These are phyloP conservation scores for Bovichtus diacanthus DNA, from an alignment of 2,797 vertebrate species.

Conservation along the genomic window DNA sequence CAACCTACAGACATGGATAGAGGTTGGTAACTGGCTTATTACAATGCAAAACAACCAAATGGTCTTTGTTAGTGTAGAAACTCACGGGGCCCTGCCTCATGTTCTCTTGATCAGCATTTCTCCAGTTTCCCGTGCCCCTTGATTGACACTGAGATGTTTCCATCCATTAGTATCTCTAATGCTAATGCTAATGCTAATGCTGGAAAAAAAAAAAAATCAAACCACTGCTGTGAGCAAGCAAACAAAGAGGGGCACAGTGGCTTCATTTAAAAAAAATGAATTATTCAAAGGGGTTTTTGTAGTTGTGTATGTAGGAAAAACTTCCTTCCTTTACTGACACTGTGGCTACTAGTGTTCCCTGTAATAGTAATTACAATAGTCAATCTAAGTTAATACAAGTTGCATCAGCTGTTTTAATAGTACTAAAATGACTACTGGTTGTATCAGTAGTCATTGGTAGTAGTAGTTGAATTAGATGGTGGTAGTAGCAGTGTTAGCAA, in stretches of 20 bases:
- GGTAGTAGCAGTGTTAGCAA: neutral
- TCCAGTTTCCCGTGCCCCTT: neutral
- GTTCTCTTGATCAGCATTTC: neutral
- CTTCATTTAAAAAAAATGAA: conserved; percentile 3
- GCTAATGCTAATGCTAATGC: neutral
- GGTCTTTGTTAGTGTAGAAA: neutral
- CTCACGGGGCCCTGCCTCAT: neutral
- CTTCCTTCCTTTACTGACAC: neutral
- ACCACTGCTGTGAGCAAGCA: neutral
- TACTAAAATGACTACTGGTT: neutral
- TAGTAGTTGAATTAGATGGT: neutral
- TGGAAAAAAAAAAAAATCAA: no score
- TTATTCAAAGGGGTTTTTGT: conserved; percentile 2
- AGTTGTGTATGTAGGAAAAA: neutral
- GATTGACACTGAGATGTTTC: conserved; percentile 2
- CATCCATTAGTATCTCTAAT: neutral
- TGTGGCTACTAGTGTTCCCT: neutral
- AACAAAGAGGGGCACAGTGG: neutral
- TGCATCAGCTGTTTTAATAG: neutral
- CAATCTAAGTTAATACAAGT: neutral
- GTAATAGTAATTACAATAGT: neutral
- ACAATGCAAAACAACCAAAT: neutral
- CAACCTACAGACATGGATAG: conserved; percentile 97
- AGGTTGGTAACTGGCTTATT: conserved; percentile 86
- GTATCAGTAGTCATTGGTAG: neutral